Evolutionary conservation across 2,113 vertebrate genomes (phyloP).

Genomic region (Merops nubicus): DNA sequence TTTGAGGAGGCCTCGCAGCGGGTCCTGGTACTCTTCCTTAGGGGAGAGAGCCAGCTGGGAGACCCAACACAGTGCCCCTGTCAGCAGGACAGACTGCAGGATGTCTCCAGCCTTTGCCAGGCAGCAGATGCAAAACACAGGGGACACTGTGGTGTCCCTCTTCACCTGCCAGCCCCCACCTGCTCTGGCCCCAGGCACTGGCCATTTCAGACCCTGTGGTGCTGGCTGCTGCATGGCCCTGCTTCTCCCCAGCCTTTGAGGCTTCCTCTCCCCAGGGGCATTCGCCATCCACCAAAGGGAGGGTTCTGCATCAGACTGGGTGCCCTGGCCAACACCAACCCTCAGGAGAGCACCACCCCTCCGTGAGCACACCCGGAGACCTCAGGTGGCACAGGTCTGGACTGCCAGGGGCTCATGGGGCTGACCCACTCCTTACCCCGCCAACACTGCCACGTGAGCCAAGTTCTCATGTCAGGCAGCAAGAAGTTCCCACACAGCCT

Average conservation of each 20-base stretch:
- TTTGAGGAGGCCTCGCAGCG: background rate
- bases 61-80: fast-evolving
- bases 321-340: background rate
- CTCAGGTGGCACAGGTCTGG: background rate
- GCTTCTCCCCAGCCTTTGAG: fast-evolving
- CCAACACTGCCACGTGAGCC: fast-evolving
- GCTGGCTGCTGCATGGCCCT: background rate
- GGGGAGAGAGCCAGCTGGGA: background rate
- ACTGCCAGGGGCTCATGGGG: fast-evolving
- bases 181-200: constrained; percentile 8
- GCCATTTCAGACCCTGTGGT: background rate
- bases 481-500: background rate
- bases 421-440: background rate
- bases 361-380: background rate
- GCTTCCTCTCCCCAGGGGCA: background rate
- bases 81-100: background rate
- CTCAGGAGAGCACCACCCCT: background rate
- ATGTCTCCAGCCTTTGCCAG: constrained; percentile 24
- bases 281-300: background rate
- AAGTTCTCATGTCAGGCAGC: fast-evolving
- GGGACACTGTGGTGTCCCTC: background rate
- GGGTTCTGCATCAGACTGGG: fast-evolving
- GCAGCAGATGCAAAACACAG: constrained; percentile 15
- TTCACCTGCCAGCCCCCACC: constrained; percentile 37
- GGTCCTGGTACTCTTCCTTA: background rate